Base-by-base conservation (phyloP, 2,113 vertebrate genomes). In the Sapajus apella region DNA sequence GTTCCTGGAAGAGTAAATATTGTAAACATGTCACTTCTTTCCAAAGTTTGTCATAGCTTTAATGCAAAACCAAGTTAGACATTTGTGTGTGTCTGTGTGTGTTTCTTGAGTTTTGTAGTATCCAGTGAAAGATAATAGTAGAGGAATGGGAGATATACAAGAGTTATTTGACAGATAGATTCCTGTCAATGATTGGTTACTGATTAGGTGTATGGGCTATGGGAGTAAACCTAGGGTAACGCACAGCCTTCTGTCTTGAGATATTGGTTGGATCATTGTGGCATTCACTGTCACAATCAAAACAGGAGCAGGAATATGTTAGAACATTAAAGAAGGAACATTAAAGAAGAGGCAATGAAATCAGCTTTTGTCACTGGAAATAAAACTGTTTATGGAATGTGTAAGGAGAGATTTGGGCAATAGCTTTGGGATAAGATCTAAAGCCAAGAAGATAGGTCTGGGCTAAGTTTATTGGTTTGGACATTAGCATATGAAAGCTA, bases 341-440 rank as follows among this genome's bases (percentile, higher is more conserved):
- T 52, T 52, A 56, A 90, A 85, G 92, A 92, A 88, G 82, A 84
- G 23, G 6, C n/a, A 27, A 55, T 87, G 61, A 90, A 77, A 66
- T 72, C 40, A 66, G 16, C 37, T 94, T 96, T 94, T 87, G 84
- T 58, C n/a, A 75, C 75, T 92, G 96, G 45, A 87, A 93, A 64
- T 75, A 55, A 90, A 82, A 90, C 37, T 86, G 56, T 73, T 30
- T 47, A 47, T 73, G 12, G 20, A 89, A 35, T 87, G 9, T 52
- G 20, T 84, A 84, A 87, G 17, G 61, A 43, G 68, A 66, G 18
- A 40, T 82, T 47, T 87, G 76, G 83, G 76, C 61, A 37, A 92
- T 90, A 72, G 11, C 43, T 32, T 35, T 75, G 30, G 25, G 5
- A 50, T 64, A 20, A 56, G 18, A 92, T 83, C 21, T n/a, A 81